phyloP scores from a whole-genome alignment of 2,888 invertebrate genomes.

The Coremacera marginata region DNA sequence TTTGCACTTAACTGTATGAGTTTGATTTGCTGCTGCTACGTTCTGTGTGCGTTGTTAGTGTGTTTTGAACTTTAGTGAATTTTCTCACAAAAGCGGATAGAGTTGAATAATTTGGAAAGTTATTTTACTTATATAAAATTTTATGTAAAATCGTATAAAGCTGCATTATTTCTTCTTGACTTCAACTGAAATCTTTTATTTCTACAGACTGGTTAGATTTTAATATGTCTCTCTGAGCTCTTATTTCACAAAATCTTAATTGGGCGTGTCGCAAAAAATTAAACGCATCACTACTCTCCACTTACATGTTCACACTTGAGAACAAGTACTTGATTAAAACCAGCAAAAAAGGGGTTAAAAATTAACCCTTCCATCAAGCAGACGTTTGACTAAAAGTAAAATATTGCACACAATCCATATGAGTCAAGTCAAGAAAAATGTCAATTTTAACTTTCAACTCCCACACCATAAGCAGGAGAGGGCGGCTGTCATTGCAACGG shows the following conservation, averaged over 20 bases:
- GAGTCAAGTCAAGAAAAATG: no score
- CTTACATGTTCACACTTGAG: constrained; percentile 7
- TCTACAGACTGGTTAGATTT: background rate
- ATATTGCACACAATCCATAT: background rate
- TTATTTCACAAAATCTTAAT: background rate
- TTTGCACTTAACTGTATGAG: no score
- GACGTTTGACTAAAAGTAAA: constrained; percentile 3
- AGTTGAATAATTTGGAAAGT: no score
- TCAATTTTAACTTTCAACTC: no score
- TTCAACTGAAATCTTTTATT: background rate
- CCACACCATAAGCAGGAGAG: no score
- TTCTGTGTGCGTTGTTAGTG: no score
- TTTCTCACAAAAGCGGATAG: no score
- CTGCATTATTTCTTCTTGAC: background rate
- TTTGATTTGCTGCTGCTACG: no score
- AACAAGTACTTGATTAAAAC: background rate
- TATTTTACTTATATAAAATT: no score
- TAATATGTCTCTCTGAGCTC: background rate
- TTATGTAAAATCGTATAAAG: background rate
- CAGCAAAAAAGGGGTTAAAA: constrained; percentile 6
- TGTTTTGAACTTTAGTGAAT: no score
- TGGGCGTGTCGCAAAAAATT: constrained; percentile 24
- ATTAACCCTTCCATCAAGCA: constrained; percentile 20
- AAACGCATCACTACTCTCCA: constrained; percentile 10
- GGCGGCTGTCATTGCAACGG: no score